phyloP scores from a whole-genome alignment of 2,113 vertebrate genomes.

The Penelope pileata region DNA sequence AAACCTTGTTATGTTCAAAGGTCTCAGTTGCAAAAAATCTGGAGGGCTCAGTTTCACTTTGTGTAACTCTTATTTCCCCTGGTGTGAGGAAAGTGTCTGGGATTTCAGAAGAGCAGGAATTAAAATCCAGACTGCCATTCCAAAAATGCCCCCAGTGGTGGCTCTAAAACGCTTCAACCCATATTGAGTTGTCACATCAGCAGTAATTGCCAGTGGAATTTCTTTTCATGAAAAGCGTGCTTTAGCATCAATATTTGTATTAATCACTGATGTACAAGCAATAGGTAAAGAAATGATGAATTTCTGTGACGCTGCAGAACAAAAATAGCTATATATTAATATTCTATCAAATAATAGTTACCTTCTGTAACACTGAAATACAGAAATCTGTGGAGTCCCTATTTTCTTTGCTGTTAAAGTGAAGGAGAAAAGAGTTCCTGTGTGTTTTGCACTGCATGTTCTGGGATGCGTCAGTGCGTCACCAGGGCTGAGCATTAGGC shows the following conservation, averaged over 20 bases:
- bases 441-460: background rate
- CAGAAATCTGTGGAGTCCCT: rapidly evolving
- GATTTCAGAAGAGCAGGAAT: background rate
- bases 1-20: background rate
- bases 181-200: background rate
- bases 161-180: background rate
- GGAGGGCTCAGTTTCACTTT: background rate
- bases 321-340: background rate
- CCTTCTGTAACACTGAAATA: background rate
- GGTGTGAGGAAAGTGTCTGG: background rate
- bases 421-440: background rate
- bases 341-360: background rate
- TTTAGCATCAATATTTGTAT: background rate
- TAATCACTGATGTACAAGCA: background rate
- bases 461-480: conserved; percentile 2
- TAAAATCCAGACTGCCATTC: background rate
- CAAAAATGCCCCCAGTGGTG: background rate
- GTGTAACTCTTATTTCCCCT: background rate
- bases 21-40: background rate
- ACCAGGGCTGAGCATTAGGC: background rate
- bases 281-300: background rate
- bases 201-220: background rate
- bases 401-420: background rate
- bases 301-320: background rate
- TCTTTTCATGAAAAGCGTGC: background rate